Base-by-base conservation (phyloP, 2,888 invertebrate species). In the Esperia sulphurella region DNA sequence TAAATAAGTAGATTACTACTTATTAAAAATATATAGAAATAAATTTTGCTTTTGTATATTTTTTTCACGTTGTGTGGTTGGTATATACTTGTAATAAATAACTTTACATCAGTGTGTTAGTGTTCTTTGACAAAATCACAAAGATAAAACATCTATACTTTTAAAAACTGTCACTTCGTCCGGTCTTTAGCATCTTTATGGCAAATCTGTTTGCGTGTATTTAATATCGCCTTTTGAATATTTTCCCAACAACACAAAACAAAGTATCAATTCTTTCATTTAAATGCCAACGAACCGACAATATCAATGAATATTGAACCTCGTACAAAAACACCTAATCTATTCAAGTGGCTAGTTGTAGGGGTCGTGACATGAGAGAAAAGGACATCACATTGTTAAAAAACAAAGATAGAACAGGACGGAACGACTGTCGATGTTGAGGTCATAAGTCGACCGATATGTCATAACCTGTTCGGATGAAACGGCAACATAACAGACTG, bases 231-330 rank as follows among this genome's bases (percentile, higher is more conserved):
- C 21, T 21, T 31, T 29, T 13, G 21, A 43, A 43, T n/a, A 43
- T n/a, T 43, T 21, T 29, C 28, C 13, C 39, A 30, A 14, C 8
- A 45, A 35, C n/a, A 47, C 50, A 46, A 53, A 60, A 45, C 51
- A 53, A 58, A 70, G 64, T 60, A 61, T 67, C 68, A 55, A 68
- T 61, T 65, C 55, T 53, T 53, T 61, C 75, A 83, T 78, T 80
- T 63, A 82, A 85, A 85, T 79, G 79, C 81, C 79, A 83, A 80
- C 74, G 79, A 78, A 84, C 82, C 65, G 40, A n/a, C 35, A 65
- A 79, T 85, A 89, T 87, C 87, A 83, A 82, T 87, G 80, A 86
- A 83, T 89, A 88, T 82, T 85, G 83, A 85, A 86, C 84, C 72
- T 75, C 73, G 68, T 76, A 83, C 83, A 79, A 89, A 88, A 87